Conservation (phyloP, 2,113 vertebrate species). For the Coryphaenoides rupestris region DNA sequence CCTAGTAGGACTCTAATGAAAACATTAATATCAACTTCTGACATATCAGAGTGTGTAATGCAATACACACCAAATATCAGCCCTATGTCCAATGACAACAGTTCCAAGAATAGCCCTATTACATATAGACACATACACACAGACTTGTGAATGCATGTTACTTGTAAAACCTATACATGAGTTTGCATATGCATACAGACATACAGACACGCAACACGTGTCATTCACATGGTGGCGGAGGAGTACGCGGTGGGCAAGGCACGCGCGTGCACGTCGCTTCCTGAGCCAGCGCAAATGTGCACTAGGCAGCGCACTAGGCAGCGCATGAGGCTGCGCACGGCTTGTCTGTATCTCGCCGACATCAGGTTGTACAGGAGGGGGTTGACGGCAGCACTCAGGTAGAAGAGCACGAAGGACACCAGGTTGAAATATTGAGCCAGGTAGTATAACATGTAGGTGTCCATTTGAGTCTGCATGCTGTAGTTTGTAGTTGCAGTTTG, state of each 20-base stretch:
- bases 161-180: no score
- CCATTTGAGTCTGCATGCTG: constrained; percentile 4
- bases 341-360: constrained; percentile 70
- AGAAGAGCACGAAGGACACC: constrained; percentile 73
- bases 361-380: constrained; percentile 78
- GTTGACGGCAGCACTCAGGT: constrained; percentile 76
- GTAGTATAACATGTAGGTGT: constrained; percentile 57
- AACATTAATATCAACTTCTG: neutral
- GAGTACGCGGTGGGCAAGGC: neutral
- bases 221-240: no score
- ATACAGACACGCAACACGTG: no score
- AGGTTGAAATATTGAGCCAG: constrained; percentile 76
- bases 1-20: no score
- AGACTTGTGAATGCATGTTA: neutral
- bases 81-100: constrained; percentile 35
- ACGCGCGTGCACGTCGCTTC: neutral
- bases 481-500: no score
- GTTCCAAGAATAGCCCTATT: constrained; percentile 26
- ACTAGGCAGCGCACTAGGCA: neutral
- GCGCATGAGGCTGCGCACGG: constrained; percentile 60
- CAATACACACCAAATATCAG: constrained; percentile 20
- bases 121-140: neutral
- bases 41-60: constrained; percentile 32
- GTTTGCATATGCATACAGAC: no score
- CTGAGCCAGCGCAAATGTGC: neutral